Evolutionary conservation across 2,113 vertebrate genomes (phyloP).

Genomic region (Neoarius graeffei): DNA sequence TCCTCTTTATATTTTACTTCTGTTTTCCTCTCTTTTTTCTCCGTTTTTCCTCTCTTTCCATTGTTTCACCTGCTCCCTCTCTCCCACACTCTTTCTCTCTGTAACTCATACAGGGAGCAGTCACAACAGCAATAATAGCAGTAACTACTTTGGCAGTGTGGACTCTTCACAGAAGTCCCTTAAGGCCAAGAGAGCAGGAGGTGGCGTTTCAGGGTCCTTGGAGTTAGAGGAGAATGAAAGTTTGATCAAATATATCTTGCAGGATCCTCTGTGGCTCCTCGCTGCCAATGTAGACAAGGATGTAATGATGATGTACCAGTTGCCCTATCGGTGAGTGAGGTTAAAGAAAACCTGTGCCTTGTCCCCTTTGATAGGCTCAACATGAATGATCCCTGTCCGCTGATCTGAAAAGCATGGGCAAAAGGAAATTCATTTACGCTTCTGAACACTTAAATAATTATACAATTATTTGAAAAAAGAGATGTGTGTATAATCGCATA

Average conservation of each 20-base stretch:
- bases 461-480: neutral
- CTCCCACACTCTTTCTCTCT: neutral
- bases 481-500: neutral
- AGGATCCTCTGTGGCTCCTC: conserved; percentile 85
- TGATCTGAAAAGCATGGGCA: neutral
- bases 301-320: conserved; percentile 90
- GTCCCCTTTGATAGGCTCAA: neutral
- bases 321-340: conserved; percentile 81
- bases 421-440: neutral
- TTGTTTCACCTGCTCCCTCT: neutral
- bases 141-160: conserved; percentile 90
- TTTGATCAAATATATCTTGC: conserved; percentile 76
- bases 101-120: conserved; percentile 73
- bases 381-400: neutral
- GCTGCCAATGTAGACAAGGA: conserved; percentile 80
- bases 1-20: no score
- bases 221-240: conserved; percentile 66
- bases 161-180: conserved; percentile 90
- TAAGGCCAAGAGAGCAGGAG: conserved; percentile 65
- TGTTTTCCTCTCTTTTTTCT: neutral
- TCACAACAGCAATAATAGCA: conserved; percentile 82
- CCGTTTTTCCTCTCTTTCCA: neutral
- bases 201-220: conserved; percentile 30
- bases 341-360: neutral
- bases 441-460: neutral